Evolutionary conservation across 2,113 vertebrate species (phyloP).

Genomic region (Lonchura striata): DNA sequence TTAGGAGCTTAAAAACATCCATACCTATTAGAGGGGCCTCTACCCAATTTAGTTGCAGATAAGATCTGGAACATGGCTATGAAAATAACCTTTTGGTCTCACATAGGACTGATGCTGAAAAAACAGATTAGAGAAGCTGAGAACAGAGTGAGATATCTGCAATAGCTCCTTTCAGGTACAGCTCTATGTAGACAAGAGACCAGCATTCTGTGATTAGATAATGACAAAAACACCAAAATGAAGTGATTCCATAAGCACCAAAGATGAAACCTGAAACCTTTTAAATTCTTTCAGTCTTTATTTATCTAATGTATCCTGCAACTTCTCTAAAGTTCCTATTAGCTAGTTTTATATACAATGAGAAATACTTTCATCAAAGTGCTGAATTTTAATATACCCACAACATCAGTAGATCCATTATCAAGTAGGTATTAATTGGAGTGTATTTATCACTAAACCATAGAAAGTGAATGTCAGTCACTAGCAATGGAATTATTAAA

Average conservation of each 20-base stretch:
- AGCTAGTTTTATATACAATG: neutral
- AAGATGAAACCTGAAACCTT: neutral
- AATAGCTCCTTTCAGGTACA: neutral
- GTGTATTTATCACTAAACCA: neutral
- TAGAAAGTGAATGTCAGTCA: neutral
- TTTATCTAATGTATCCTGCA: neutral
- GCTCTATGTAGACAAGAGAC: neutral
- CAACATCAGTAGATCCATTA: neutral
- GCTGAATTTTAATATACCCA: neutral
- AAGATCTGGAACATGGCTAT: neutral
- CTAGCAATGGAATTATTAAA: neutral
- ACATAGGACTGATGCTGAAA: neutral
- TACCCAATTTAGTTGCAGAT: neutral
- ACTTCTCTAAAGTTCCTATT: neutral
- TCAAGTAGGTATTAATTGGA: neutral
- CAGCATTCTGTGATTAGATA: accelerated
- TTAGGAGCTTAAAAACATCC: neutral
- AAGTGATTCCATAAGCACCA: neutral
- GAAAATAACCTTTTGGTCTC: neutral
- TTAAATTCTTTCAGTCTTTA: neutral
- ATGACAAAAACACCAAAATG: neutral
- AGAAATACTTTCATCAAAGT: neutral
- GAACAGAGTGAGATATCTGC: neutral
- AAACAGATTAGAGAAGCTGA: neutral
- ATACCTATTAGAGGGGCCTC: neutral